Percentiles rank a stretch among this genome's conserved stretches.
These are phyloP conservation scores for Oryzias woworae DNA, from an alignment of 2,113 vertebrate genomes.

Conservation along the genomic window DNA sequence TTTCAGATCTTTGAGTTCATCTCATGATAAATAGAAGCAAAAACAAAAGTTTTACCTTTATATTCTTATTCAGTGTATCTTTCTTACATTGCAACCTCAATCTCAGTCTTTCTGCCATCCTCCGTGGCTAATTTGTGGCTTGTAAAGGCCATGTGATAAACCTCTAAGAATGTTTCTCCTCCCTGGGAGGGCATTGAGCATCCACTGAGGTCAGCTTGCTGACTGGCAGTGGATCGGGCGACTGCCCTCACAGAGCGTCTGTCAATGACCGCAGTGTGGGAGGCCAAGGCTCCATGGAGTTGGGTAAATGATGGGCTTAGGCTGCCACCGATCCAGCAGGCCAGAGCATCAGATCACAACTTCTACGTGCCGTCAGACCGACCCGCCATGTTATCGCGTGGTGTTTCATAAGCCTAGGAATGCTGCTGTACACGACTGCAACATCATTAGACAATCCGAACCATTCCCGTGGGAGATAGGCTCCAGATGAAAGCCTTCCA, in stretches of 20 bases:
- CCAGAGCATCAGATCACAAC: conserved; percentile 24
- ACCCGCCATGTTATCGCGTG: conserved; percentile 33
- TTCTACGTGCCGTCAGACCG: not conserved
- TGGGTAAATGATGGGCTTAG: conserved; percentile 41
- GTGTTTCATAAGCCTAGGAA: conserved; percentile 46
- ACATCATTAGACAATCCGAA: conserved; percentile 38
- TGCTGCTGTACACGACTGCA: conserved; percentile 29
- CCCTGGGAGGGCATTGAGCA: conserved; percentile 1
- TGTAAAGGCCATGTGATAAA: conserved; percentile 37
- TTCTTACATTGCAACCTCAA: conserved; percentile 3
- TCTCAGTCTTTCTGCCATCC: conserved; percentile 25
- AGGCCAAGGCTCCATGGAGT: conserved; percentile 20
- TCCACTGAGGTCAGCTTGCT: conserved; percentile 24
- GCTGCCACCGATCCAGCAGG: conserved; percentile 37
- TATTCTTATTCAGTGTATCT: too few species aligned
- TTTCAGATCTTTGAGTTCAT: too few species aligned
- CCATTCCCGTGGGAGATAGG: conserved; percentile 56
- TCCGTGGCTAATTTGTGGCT: conserved; percentile 28
- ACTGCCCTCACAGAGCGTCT: conserved; percentile 29
- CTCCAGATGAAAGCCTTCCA: conserved; percentile 60
- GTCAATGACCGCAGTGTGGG: conserved; percentile 25
- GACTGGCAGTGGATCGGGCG: conserved; percentile 18
- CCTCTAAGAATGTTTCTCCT: conserved; percentile 22
- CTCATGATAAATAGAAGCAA: too few species aligned
- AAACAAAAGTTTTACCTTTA: too few species aligned